phyloP scores from a whole-genome alignment of 1,140 invertebrate genomes.

The Eueides isabella region DNA sequence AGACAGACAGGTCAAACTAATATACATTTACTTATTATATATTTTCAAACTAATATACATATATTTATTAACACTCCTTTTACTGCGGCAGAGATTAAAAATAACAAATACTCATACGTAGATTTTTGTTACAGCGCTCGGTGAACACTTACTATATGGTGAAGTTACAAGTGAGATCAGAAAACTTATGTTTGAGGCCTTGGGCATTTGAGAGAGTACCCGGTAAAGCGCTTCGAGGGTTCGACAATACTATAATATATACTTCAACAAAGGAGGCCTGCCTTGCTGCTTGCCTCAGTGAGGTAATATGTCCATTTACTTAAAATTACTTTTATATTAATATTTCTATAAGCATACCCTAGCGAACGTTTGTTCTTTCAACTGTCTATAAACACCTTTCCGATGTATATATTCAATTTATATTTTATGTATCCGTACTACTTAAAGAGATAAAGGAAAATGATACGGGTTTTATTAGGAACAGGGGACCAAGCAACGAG shows the following conservation, averaged over 20 bases:
- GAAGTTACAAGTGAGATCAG: constrained; percentile 94
- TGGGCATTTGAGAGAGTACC: constrained; percentile 97
- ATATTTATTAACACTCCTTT: too few relatives aligned
- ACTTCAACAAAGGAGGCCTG: constrained; percentile 97
- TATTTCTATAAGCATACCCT: constrained; percentile 47
- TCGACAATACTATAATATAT: constrained; percentile 96
- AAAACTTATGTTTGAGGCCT: constrained; percentile 94
- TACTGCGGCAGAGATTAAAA: too few relatives aligned
- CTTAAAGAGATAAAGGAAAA: constrained; percentile 48
- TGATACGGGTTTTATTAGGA: constrained; percentile 37
- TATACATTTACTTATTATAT: too few relatives aligned
- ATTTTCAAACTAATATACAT: too few relatives aligned
- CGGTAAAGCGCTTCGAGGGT: constrained; percentile 93
- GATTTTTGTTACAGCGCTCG: constrained; percentile 84
- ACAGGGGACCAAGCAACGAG: constrained; percentile 28
- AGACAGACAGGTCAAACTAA: not conserved
- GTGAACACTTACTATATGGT: constrained; percentile 98
- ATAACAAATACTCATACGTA: too few relatives aligned
- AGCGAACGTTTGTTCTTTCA: constrained; percentile 44
- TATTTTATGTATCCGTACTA: constrained; percentile 68
- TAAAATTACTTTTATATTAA: constrained; percentile 46
- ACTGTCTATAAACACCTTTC: constrained; percentile 47
- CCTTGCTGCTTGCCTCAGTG: constrained; percentile 94
- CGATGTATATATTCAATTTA: constrained; percentile 71
- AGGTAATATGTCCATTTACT: constrained; percentile 83